Base-by-base conservation (phyloP, 2,113 vertebrate species). In the Sminthopsis crassicaudata region DNA sequence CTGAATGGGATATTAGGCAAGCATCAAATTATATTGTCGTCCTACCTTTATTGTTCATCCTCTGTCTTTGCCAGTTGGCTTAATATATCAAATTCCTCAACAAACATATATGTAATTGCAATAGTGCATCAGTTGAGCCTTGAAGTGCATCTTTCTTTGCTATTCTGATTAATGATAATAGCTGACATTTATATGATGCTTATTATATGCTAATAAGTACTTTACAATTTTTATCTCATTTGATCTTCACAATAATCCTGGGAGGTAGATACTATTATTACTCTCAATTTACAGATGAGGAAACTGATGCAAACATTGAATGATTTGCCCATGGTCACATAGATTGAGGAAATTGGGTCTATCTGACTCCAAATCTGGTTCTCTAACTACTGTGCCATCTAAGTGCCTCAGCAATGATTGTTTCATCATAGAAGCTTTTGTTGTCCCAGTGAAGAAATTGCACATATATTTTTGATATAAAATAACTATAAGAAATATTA, bases 381-480 rank as follows among this genome's bases (percentile, higher is more conserved):
- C 26, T 57, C 26, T 60, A 60, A 30, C 57, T 30, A 67, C n/a
- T 67, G 60, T 0, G 30, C 30, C 60, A 2, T 11, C 30, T 11
- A 36, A 30, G 30, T 67, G 27, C 30, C 30, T 12, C 30, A 67
- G 27, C 57, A 67, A 36, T 42, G 16, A 84, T 23, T 84, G 6
- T 23, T 42, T 42, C 4, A 42, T 84, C 36, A 22, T 54, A 25
- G 46, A 90, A 53, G 54, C 36, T 93, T 90, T 95, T 88, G 91
- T 91, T 91, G 53, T 46, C 6, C n/a, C n/a, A 19, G 48, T 67
- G 91, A 94, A 67, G 91, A 90, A 94, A 91, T 8, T 53, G 46
- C 27, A 16, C 14, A 12, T 48, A 36, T 25, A 46, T 25, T 91
- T 1, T 48, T 48, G 48, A 48, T 94, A 60, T 91, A 84, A 2